Conservation (phyloP, 2,888 invertebrate species). For the Matsumyia berberina region DNA sequence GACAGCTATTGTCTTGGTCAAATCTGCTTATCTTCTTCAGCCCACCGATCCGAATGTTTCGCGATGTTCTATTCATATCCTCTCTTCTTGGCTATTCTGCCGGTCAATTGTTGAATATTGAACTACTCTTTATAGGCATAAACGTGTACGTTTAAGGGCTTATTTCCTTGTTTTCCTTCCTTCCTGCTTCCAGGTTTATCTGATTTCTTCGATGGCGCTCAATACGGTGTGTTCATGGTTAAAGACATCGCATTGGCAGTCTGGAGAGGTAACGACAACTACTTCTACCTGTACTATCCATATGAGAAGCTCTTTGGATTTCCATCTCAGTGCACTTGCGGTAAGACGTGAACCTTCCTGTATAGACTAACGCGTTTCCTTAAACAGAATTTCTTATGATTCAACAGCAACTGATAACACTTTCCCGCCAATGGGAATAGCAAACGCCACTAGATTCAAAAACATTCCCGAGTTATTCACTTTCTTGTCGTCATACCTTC, state of each 20-base stretch:
- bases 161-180: constrained; percentile 17
- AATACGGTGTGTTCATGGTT: constrained; percentile 85
- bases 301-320: constrained; percentile 81
- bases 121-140: too few relatives aligned
- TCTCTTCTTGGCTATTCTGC: too few relatives aligned
- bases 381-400: neutral
- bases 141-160: neutral
- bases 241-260: constrained; percentile 86
- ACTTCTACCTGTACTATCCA: constrained; percentile 86
- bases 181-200: constrained; percentile 81
- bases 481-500: constrained; percentile 56
- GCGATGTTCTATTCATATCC: too few relatives aligned
- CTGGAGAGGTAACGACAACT: constrained; percentile 85
- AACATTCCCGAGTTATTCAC: constrained; percentile 76
- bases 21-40: too few relatives aligned
- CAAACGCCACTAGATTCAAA: constrained; percentile 70
- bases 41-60: too few relatives aligned
- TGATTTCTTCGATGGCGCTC: constrained; percentile 82
- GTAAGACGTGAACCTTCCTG: constrained; percentile 77
- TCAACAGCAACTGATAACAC: constrained; percentile 35
- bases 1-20: too few relatives aligned
- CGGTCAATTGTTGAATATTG: too few relatives aligned
- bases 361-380: neutral
- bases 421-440: constrained; percentile 68
- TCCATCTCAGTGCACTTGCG: constrained; percentile 75